Conservation (phyloP, 1,140 invertebrate species). For the Asbolus verrucosus region DNA sequence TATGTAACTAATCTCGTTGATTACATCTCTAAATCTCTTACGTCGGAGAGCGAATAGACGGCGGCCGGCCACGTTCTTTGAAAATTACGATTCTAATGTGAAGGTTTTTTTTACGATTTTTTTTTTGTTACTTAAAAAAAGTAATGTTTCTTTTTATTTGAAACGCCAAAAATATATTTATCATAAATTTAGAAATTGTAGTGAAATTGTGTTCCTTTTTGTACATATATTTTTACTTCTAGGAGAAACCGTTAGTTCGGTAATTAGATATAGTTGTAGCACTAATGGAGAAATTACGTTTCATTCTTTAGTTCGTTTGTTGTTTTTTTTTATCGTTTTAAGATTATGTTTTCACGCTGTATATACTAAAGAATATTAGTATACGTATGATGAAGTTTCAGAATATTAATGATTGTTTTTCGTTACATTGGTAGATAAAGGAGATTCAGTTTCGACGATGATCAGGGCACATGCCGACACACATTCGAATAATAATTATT, state of each 20-base stretch:
- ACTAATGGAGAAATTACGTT: constrained; percentile 36
- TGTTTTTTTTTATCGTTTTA: constrained; percentile 38
- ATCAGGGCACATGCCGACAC: constrained; percentile 49
- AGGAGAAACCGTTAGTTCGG: constrained; percentile 15
- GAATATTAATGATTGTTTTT: constrained; percentile 63
- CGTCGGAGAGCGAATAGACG: constrained; percentile 18
- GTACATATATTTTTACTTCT: constrained; percentile 59
- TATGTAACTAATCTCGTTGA: constrained; percentile 3
- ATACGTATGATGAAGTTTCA: constrained; percentile 65
- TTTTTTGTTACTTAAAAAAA: constrained; percentile 64
- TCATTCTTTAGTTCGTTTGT: constrained; percentile 46
- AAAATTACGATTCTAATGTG: constrained; percentile 49
- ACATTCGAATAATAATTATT: constrained; percentile 44
- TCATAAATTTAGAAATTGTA: constrained; percentile 57
- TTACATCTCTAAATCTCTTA: constrained; percentile 45
- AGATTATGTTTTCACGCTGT: constrained; percentile 49
- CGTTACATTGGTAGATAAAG: constrained; percentile 54
- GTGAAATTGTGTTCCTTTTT: constrained; percentile 65
- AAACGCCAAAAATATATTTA: constrained; percentile 65
- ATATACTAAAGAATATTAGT: constrained; percentile 60
- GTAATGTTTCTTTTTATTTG: constrained; percentile 61
- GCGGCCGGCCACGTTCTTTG: constrained; percentile 39
- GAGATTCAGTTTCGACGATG: constrained; percentile 47
- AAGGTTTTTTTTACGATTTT: constrained; percentile 62
- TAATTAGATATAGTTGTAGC: constrained; percentile 28